Percentiles rank a stretch among this genome's conserved stretches.
Evolutionary conservation across 2,797 vertebrate genomes (phyloP).

Genomic region (Novumbra hubbsi): DNA sequence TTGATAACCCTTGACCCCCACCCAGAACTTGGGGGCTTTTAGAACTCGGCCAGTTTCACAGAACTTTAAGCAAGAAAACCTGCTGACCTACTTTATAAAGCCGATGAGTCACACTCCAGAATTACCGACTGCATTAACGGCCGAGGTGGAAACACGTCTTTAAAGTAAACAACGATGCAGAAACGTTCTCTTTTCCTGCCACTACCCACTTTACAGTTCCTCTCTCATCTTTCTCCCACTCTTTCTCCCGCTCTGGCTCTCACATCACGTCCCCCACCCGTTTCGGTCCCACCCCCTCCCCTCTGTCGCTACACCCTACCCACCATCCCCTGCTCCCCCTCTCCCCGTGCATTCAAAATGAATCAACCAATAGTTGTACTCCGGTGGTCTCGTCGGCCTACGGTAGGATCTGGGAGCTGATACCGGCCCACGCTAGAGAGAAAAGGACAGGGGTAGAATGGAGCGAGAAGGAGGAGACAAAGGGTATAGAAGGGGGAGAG

Average conservation of each 20-base stretch:
- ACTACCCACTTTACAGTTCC: slow-evolving; percentile 8
- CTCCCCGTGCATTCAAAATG: slow-evolving; percentile 33
- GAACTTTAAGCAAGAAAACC: slow-evolving; percentile 62
- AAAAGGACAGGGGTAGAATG: not conserved
- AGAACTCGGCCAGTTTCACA: slow-evolving; percentile 49
- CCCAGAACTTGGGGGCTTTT: slow-evolving; percentile 1
- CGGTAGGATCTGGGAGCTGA: not conserved
- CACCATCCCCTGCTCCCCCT: slow-evolving; percentile 39
- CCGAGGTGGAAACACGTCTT: slow-evolving; percentile 59
- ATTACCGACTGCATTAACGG: slow-evolving; percentile 51
- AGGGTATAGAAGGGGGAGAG: not conserved
- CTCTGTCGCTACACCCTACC: slow-evolving; percentile 16
- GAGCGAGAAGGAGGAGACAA: not conserved
- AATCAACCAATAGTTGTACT: not conserved
- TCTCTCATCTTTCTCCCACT: slow-evolving; percentile 7
- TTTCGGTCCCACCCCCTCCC: slow-evolving; percentile 53
- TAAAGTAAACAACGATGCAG: slow-evolving; percentile 32
- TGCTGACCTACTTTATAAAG: slow-evolving; percentile 69
- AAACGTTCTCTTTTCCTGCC: slow-evolving; percentile 18
- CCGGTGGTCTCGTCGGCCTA: not conserved
- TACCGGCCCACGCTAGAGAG: not conserved
- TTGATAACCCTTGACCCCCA: slow-evolving; percentile 12
- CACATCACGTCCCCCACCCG: slow-evolving; percentile 18
- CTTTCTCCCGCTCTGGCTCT: slow-evolving; percentile 1
- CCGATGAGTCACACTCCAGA: slow-evolving; percentile 52